Conservation (phyloP, 2,888 invertebrate genomes). For the Spilarctia lutea region DNA sequence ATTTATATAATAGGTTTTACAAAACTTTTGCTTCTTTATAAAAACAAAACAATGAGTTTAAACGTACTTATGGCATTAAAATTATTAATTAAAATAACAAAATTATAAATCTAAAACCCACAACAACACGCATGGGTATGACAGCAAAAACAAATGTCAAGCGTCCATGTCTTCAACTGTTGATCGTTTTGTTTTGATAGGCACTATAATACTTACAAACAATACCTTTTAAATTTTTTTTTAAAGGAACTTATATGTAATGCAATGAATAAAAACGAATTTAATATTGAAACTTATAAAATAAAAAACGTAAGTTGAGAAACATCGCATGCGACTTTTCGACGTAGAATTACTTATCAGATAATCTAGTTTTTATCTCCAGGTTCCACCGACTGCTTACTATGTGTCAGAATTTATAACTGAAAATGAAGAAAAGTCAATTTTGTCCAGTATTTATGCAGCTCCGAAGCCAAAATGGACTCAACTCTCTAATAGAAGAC, state of each 20-base stretch:
- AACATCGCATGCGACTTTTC: neutral
- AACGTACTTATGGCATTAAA: neutral
- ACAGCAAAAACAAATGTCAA: neutral
- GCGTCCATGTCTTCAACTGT: neutral
- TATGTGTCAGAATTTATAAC: conserved; percentile 96
- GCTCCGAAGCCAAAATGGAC: conserved; percentile 99
- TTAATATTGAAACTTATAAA: conserved; percentile 42
- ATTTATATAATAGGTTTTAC: neutral
- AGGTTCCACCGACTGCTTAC: conserved; percentile 88
- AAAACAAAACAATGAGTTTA: neutral
- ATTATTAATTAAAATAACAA: neutral
- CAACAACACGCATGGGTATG: neutral
- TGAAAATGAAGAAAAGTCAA: conserved; percentile 89
- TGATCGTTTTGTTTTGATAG: neutral
- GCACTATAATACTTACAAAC: neutral
- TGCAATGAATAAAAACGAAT: conserved; percentile 27
- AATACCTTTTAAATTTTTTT: neutral
- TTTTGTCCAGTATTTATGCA: conserved; percentile 91
- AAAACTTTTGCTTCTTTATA: neutral
- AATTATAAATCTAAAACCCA: neutral
- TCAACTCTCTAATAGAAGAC: conserved; percentile 93
- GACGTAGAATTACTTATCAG: neutral
- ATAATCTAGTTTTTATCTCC: conserved; percentile 20
- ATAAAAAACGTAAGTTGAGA: conserved; percentile 7
- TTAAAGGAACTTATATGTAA: neutral